Evolutionary conservation across 1,140 invertebrate species (phyloP).

Genomic region (Centruroides sculpturatus): DNA sequence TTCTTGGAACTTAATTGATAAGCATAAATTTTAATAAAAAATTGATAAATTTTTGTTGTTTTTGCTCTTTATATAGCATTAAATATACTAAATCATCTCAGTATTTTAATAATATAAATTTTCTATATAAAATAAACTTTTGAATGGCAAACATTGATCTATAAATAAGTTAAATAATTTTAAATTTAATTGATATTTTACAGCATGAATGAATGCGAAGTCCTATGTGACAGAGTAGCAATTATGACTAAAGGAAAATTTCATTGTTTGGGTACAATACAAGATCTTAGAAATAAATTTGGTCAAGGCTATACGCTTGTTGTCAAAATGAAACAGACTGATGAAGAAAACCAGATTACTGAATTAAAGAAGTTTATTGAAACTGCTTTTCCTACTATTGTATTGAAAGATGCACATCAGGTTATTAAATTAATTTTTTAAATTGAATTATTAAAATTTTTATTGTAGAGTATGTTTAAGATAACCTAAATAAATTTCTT

Average conservation of each 20-base stretch:
- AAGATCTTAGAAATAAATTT: conserved; percentile 54
- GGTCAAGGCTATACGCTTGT: conserved; percentile 56
- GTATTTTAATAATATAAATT: no score
- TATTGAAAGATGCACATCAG: conserved; percentile 12
- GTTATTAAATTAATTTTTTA: background rate
- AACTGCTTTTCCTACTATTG: background rate
- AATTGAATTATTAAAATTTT: no score
- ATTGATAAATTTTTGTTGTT: no score
- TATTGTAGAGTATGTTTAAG: no score
- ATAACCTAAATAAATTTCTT: no score
- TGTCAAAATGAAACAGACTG: conserved; percentile 23
- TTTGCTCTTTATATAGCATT: no score
- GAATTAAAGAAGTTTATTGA: background rate
- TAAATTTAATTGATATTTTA: background rate
- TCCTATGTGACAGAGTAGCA: conserved; percentile 62
- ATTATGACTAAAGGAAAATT: conserved; percentile 78
- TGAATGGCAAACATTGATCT: no score
- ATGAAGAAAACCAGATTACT: background rate
- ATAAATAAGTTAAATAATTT: no score
- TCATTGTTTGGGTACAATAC: conserved; percentile 50
- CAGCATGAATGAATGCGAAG: conserved; percentile 69
- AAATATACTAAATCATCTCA: no score
- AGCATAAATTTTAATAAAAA: no score
- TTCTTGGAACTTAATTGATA: no score
- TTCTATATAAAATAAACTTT: no score